phyloP scores from a whole-genome alignment of 1,140 invertebrate genomes.

The Nebria ingens region DNA sequence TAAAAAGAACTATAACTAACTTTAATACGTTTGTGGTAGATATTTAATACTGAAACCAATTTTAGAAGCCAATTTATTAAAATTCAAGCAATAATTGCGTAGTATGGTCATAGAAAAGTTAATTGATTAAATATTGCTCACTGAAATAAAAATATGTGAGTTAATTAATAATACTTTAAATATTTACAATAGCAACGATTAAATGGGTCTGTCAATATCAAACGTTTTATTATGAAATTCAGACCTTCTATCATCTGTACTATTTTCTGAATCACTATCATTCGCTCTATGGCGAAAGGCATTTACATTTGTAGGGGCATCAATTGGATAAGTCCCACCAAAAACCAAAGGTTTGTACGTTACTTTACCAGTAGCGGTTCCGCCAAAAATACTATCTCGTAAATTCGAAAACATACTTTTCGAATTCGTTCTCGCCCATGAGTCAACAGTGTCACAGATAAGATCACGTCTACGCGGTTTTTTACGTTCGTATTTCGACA shows the following conservation, averaged over 20 bases:
- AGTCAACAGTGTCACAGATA: conserved; percentile 49
- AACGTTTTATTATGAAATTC: conserved; percentile 24
- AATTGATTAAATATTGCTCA: background rate
- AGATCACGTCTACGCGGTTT: conserved; percentile 36
- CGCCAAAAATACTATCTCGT: conserved; percentile 21
- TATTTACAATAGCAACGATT: no score
- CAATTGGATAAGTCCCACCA: conserved; percentile 72
- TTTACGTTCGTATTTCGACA: conserved; percentile 20
- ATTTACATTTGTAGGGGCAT: conserved; percentile 41
- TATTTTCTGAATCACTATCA: conserved; percentile 17
- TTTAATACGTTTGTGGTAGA: no score
- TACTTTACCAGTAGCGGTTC: conserved; percentile 22
- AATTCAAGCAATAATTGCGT: no score
- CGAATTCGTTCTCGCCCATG: conserved; percentile 37
- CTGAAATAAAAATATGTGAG: background rate
- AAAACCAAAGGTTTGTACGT: conserved; percentile 57
- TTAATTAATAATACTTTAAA: background rate
- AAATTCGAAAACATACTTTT: conserved; percentile 30
- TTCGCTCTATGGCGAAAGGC: conserved; percentile 14
- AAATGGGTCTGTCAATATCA: conserved; percentile 28
- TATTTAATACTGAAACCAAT: no score
- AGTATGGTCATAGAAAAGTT: no score
- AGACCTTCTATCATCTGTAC: conserved; percentile 16
- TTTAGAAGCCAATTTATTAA: no score
- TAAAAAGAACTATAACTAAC: no score